Conservation (phyloP, 2,113 vertebrate species). For the Cathartes aura region DNA sequence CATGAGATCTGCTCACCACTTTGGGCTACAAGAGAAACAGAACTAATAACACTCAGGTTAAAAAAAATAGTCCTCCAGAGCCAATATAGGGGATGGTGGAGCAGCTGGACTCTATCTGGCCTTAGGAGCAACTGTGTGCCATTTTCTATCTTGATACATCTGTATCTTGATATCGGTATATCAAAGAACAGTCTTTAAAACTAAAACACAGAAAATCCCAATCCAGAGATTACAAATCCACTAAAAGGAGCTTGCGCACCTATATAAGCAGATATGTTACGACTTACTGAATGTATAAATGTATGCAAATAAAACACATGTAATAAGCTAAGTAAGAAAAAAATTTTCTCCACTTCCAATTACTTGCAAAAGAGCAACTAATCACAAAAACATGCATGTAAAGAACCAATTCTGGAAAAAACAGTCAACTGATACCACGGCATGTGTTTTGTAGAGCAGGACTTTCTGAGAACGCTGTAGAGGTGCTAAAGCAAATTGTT, state of each 20-base stretch:
- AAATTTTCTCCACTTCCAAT: neutral
- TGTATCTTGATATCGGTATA: neutral
- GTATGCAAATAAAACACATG: neutral
- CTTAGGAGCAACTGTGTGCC: neutral
- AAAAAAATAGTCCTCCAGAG: neutral
- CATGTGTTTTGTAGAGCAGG: neutral
- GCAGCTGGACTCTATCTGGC: neutral
- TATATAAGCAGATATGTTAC: neutral
- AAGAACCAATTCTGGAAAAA: neutral
- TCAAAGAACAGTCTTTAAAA: neutral
- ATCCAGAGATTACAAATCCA: neutral
- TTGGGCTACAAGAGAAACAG: neutral
- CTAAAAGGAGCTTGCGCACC: neutral
- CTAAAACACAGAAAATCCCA: neutral
- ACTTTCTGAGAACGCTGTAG: neutral
- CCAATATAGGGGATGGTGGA: neutral
- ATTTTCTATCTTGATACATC: neutral
- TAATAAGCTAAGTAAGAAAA: neutral
- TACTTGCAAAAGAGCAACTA: neutral
- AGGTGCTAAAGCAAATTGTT: slow-evolving; percentile 58
- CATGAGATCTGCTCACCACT: neutral
- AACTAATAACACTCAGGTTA: neutral
- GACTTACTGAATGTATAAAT: neutral
- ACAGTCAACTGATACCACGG: neutral
- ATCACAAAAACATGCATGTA: slow-evolving; percentile 24